Conservation (phyloP, 1,140 invertebrate species). For the Formica selysi region DNA sequence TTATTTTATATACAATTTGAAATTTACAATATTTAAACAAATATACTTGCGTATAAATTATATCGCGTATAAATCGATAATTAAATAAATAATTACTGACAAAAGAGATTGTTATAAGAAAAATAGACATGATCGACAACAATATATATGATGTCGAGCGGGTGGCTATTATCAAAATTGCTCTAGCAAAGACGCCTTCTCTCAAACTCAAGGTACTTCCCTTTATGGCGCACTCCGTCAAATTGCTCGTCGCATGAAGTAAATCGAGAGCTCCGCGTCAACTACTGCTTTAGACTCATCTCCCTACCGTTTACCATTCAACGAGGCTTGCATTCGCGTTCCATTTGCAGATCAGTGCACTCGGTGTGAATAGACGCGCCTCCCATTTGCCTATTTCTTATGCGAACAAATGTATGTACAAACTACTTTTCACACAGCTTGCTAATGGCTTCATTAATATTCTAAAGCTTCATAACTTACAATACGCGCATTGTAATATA, state of each 20-base stretch:
- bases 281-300: constrained; percentile 56
- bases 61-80: background rate
- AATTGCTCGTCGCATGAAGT: constrained; percentile 55
- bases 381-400: constrained; percentile 47
- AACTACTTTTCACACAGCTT: background rate
- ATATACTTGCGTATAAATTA: background rate
- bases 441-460: constrained; percentile 8
- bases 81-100: background rate
- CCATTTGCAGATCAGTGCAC: constrained; percentile 31
- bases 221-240: constrained; percentile 56
- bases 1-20: background rate
- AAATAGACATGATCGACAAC: constrained; percentile 38
- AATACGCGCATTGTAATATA: background rate
- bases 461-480: background rate
- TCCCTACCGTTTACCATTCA: constrained; percentile 53
- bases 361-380: constrained; percentile 34
- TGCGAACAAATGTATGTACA: background rate
- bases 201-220: constrained; percentile 30
- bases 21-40: background rate
- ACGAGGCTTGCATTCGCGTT: constrained; percentile 38
- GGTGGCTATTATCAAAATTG: constrained; percentile 57
- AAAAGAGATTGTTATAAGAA: too few species aligned
- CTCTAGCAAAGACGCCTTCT: constrained; percentile 24
- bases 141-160: constrained; percentile 42
- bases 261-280: constrained; percentile 50